These are phyloP conservation scores for Volucella inflata DNA, from an alignment of 2,888 invertebrate species.

Conservation along the genomic window DNA sequence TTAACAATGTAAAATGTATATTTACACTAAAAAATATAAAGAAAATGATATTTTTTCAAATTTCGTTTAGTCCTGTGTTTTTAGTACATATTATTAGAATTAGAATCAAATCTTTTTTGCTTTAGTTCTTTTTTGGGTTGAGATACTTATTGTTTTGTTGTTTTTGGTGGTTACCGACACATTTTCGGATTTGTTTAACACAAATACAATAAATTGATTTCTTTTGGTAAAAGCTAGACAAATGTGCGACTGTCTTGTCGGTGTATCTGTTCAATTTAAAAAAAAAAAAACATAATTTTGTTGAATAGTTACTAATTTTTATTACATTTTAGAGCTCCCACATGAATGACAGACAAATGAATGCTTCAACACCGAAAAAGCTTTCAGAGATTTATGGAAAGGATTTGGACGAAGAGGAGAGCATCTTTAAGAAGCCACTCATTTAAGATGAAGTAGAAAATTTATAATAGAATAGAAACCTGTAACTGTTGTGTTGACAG, in stretches of 20 bases:
- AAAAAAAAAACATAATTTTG: constrained; percentile 11
- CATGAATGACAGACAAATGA: constrained; percentile 83
- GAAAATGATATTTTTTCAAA: constrained; percentile 1
- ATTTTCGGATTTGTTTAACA: background rate
- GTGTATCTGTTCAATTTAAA: constrained; percentile 33
- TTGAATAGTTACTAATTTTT: constrained; percentile 44
- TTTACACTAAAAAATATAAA: constrained; percentile 19
- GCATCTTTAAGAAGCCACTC: constrained; percentile 62
- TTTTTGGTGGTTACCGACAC: too few relatives aligned
- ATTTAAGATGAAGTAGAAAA: constrained; percentile 37
- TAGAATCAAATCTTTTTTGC: background rate
- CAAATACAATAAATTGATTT: constrained; percentile 13
- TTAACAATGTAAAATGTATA: constrained; percentile 42
- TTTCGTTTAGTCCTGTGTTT: too few relatives aligned
- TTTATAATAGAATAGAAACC: background rate
- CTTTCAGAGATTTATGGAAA: constrained; percentile 56
- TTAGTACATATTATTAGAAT: too few relatives aligned
- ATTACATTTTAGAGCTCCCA: constrained; percentile 81
- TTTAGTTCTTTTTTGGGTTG: constrained; percentile 3
- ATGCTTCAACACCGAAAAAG: constrained; percentile 80
- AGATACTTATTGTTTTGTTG: too few relatives aligned
- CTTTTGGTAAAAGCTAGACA: constrained; percentile 41
- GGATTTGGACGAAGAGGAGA: constrained; percentile 47
- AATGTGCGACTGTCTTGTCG: constrained; percentile 15
- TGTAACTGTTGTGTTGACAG: constrained; percentile 8